A percentile compares a stretch with the other conserved stretches of the same genome.
Evolutionary conservation across 2,113 vertebrate genomes (phyloP).

Genomic region (Podarcis raffonei): DNA sequence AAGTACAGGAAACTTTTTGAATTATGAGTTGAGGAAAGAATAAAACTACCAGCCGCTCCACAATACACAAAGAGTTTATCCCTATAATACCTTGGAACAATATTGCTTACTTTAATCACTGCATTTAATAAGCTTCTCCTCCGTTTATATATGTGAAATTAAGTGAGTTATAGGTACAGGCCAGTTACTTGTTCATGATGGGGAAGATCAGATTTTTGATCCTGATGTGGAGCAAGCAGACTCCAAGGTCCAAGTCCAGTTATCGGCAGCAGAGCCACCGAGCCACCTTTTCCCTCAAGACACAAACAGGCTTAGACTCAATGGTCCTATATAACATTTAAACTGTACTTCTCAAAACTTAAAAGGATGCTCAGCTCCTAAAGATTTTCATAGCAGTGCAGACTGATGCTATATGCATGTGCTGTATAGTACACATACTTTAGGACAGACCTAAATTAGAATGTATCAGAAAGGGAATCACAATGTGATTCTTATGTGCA

Average conservation of each 20-base stretch:
- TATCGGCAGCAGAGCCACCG: not conserved
- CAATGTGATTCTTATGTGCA: not conserved
- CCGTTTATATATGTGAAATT: not conserved
- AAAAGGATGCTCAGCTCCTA: not conserved
- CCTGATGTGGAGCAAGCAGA: not conserved
- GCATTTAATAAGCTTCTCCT: not conserved
- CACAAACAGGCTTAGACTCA: not conserved
- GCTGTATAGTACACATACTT: not conserved
- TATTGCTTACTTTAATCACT: not conserved
- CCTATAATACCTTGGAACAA: not conserved
- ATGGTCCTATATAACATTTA: not conserved
- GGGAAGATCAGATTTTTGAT: not conserved
- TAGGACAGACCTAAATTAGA: not conserved
- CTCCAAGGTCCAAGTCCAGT: not conserved
- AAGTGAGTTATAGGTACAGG: not conserved
- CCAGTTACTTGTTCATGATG: not conserved
- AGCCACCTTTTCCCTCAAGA: not conserved
- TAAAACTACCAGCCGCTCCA: not conserved
- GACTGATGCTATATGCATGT: not conserved
- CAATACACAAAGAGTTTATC: not conserved
- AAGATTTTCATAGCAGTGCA: not conserved
- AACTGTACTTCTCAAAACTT: not conserved
- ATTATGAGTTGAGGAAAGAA: not conserved
- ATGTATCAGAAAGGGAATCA: not conserved
- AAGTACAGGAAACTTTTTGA: not conserved